Evolutionary conservation across 2,113 vertebrate species (phyloP), one percentile per base, ranked within the genome.

Genomic region (Perca fluviatilis): DNA sequence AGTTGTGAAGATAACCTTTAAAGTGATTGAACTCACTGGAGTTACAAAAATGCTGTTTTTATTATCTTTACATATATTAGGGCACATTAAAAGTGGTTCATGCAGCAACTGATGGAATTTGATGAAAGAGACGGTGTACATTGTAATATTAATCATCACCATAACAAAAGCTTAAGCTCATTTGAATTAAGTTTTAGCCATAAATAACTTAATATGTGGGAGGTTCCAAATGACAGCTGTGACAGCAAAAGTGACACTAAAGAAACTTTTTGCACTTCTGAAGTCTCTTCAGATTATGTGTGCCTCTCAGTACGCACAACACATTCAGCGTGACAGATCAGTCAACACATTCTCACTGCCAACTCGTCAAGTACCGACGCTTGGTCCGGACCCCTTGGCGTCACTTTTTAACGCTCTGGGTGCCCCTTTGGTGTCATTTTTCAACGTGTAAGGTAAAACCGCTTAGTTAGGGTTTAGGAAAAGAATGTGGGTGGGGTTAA

Each of bases 131-230:
- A 33, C 12, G n/a, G 43, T 66, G 62, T 80, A 80, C 62, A 69
- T 25, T 89, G 33, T 84, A 87, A 85, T 81, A 79, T 83, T 68
- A 75, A 87, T 79, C 23, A 50, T 61, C 54, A 12, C 18, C 47
- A 19, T 74, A 60, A 83, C 57, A 85, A 85, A 74, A 85, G 53
- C 40, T 74, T 54, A 58, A 19, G 5, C 51, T 80, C 51, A 43
- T 63, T 83, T 69, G 53, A 70, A 82, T 84, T 7, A n/a, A 27
- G 11, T 64, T 16, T 50, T 51, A 1, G 25, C 61, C 49, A 83
- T 76, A 68, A 91, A 86, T 80, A 85, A 80, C 50, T 66, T 57
- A 79, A 65, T 12, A 75, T 74, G 76, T 74, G 21, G 79, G 85
- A 58, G 65, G 76, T 56, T 84, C 72, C 65, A 75, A 63, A 66